Evolutionary conservation across 2,797 vertebrate species (phyloP).

Genomic region (Poeciliopsis presidionis): DNA sequence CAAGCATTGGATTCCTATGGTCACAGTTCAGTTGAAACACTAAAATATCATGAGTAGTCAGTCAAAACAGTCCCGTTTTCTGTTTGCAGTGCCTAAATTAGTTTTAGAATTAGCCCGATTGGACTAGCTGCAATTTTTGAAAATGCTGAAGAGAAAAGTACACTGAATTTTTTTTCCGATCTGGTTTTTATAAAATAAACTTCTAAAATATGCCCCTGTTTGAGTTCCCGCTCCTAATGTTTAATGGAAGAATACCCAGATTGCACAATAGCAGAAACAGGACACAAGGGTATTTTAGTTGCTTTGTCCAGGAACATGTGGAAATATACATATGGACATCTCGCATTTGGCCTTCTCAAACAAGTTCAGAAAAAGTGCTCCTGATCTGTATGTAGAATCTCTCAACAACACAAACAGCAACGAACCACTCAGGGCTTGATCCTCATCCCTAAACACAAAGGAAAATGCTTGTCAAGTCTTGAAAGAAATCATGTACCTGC

Average conservation of each 20-base stretch:
- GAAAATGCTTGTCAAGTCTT: conserved; percentile 76
- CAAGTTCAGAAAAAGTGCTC: conserved; percentile 70
- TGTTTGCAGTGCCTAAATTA: neutral
- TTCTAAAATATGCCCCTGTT: neutral
- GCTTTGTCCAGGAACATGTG: conserved; percentile 55
- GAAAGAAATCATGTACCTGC: conserved; percentile 75
- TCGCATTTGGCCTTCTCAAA: conserved; percentile 71
- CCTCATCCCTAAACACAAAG: conserved; percentile 74
- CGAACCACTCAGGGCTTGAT: conserved; percentile 73
- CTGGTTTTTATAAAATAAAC: neutral
- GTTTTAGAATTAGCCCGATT: neutral
- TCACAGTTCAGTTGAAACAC: neutral
- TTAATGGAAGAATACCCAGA: conserved; percentile 16
- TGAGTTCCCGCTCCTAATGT: neutral
- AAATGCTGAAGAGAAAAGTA: neutral
- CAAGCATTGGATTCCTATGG: neutral
- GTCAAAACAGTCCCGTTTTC: neutral
- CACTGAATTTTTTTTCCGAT: neutral
- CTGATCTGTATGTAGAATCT: conserved; percentile 70
- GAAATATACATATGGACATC: conserved; percentile 56
- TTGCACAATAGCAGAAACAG: conserved; percentile 26
- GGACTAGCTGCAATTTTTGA: neutral
- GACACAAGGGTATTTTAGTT: conserved; percentile 31
- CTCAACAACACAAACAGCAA: conserved; percentile 66
- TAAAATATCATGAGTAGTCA: neutral